A percentile compares a stretch with the other conserved stretches of the same genome.
These are phyloP conservation scores for Odobenus rosmarus DNA, from an alignment of 2,113 vertebrate species.

Conservation along the genomic window DNA sequence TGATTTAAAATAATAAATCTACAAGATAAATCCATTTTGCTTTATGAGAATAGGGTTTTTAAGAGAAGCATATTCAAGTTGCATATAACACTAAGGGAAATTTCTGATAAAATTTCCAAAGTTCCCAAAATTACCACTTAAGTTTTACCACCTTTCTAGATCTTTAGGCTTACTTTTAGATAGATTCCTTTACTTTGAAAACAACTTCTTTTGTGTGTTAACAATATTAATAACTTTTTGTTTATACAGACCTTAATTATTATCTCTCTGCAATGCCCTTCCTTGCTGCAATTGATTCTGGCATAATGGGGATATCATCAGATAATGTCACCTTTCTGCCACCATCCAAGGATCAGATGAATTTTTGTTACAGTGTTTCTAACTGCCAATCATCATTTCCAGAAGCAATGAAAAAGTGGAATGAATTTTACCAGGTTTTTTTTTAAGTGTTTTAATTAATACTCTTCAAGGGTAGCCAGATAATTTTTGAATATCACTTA, in stretches of 20 bases:
- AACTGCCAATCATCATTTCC: conserved; percentile 75
- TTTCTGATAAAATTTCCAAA: background rate
- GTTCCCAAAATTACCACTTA: background rate
- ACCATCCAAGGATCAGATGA: conserved; percentile 67
- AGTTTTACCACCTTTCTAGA: background rate
- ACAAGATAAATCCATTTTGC: background rate
- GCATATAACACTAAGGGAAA: background rate
- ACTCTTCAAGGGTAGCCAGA: background rate
- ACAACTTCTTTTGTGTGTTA: background rate
- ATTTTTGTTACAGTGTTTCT: conserved; percentile 80
- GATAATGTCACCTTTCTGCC: conserved; percentile 78
- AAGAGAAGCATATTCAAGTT: background rate
- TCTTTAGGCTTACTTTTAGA: background rate
- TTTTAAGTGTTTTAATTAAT: background rate
- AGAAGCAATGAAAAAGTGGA: conserved; percentile 82
- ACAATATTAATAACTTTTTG: background rate
- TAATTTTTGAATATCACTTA: background rate
- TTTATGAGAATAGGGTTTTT: background rate
- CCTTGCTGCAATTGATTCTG: conserved; percentile 84
- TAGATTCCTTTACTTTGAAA: background rate
- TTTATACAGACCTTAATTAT: conserved; percentile 84
- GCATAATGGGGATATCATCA: conserved; percentile 74
- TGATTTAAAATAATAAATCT: background rate
- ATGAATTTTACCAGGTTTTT: conserved; percentile 83
- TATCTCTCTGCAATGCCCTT: conserved; percentile 82